phyloP scores from a whole-genome alignment of 2,888 invertebrate species.

The Deroplatys truncata region DNA sequence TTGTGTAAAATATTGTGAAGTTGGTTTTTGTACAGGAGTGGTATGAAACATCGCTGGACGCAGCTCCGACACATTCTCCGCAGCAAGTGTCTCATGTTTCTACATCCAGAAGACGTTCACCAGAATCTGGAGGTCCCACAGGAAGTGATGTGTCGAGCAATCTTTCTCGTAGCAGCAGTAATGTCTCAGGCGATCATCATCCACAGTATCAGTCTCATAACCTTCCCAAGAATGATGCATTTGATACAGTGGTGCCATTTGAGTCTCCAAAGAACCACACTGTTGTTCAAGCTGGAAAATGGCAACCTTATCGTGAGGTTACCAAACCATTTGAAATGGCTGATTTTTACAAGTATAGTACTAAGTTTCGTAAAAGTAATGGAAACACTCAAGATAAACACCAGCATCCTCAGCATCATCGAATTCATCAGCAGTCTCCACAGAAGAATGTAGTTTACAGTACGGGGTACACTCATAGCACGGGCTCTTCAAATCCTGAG shows the following conservation, averaged over 20 bases:
- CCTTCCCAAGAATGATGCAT: constrained; percentile 9
- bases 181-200: constrained; percentile 22
- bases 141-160: constrained; percentile 19
- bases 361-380: constrained; percentile 73
- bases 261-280: constrained; percentile 81
- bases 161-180: constrained; percentile 26
- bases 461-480: background rate
- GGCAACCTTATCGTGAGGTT: constrained; percentile 87
- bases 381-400: background rate
- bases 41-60: constrained; percentile 45
- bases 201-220: background rate
- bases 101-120: background rate
- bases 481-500: background rate
- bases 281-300: constrained; percentile 81
- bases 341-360: constrained; percentile 96
- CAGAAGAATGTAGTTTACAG: background rate
- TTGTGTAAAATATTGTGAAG: background rate
- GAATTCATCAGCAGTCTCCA: background rate
- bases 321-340: constrained; percentile 97
- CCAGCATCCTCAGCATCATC: background rate
- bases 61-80: background rate
- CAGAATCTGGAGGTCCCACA: constrained; percentile 2
- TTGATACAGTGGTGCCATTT: constrained; percentile 49
- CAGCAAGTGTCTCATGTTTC: background rate
- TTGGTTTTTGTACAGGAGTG: constrained; percentile 33